Percentiles rank a stretch among this genome's conserved stretches.
These are phyloP conservation scores for Hipparchia sbordonii DNA, from an alignment of 2,888 invertebrate genomes.

Conservation along the genomic window DNA sequence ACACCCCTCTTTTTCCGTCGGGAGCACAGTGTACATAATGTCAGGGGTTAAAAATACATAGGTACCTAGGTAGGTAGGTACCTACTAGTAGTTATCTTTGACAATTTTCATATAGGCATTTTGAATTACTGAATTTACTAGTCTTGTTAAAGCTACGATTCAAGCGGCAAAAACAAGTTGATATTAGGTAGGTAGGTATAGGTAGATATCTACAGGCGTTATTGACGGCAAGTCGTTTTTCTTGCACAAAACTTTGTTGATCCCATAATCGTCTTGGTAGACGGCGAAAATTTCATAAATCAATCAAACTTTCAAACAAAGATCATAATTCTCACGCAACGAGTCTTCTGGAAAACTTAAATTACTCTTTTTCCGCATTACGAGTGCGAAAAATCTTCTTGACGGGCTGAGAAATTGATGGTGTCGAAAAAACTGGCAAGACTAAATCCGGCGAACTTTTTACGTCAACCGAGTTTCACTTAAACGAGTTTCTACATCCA, in stretches of 20 bases:
- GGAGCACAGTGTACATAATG: too few relatives aligned
- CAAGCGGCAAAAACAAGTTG: neutral
- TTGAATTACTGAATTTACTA: too few relatives aligned
- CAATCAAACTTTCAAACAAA: conserved; percentile 81
- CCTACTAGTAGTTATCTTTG: too few relatives aligned
- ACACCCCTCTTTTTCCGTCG: too few relatives aligned
- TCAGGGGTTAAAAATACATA: too few relatives aligned
- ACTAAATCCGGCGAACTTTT: conserved; percentile 76
- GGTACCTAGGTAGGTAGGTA: too few relatives aligned
- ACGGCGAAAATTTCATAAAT: conserved; percentile 72
- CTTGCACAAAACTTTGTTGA: conserved; percentile 40
- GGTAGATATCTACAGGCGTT: neutral
- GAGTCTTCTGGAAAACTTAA: conserved; percentile 78
- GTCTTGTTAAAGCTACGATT: too few relatives aligned
- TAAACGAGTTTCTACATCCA: conserved; percentile 81
- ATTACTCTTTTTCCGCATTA: conserved; percentile 81
- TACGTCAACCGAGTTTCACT: conserved; percentile 81
- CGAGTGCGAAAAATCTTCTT: conserved; percentile 82
- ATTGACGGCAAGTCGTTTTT: conserved; percentile 27
- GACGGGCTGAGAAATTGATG: conserved; percentile 82
- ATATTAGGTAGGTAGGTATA: conserved; percentile 3
- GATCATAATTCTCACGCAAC: conserved; percentile 78
- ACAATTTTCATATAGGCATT: too few relatives aligned
- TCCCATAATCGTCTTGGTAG: conserved; percentile 51
- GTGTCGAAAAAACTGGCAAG: conserved; percentile 66